These are phyloP conservation scores for Kryptolebias ocellatus DNA, from an alignment of 2,797 vertebrate species.

Conservation along the genomic window DNA sequence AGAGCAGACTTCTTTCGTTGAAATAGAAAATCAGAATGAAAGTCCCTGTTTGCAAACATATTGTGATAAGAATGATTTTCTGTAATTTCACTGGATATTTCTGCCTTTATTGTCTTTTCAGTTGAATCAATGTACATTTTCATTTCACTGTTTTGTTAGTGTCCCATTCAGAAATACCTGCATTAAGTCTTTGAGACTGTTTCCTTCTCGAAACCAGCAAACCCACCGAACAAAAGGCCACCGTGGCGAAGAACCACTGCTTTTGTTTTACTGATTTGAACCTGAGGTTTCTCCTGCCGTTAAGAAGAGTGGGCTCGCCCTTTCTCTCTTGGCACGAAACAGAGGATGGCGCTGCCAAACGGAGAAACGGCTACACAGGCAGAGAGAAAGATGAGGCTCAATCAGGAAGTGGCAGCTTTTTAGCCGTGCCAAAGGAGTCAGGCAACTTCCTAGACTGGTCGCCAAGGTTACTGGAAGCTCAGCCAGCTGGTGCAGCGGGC, in stretches of 20 bases:
- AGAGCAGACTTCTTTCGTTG: too few relatives aligned
- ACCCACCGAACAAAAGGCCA: constrained; percentile 62
- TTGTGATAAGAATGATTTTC: too few relatives aligned
- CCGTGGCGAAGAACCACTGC: constrained; percentile 64
- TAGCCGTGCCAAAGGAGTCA: constrained; percentile 71
- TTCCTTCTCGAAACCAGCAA: constrained; percentile 70
- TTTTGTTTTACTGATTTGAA: constrained; percentile 73
- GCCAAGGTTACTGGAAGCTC: constrained; percentile 74
- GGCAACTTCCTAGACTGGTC: constrained; percentile 80
- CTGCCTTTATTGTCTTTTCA: constrained; percentile 22
- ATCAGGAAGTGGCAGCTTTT: constrained; percentile 82
- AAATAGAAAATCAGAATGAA: too few relatives aligned
- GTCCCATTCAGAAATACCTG: constrained; percentile 62
- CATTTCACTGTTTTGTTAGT: constrained; percentile 12
- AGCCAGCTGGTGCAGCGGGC: constrained; percentile 74
- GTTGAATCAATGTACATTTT: not conserved
- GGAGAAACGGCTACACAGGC: constrained; percentile 70
- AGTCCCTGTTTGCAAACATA: too few relatives aligned
- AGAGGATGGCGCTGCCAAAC: constrained; percentile 58
- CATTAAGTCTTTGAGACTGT: constrained; percentile 64
- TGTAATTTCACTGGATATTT: not conserved
- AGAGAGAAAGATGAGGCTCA: constrained; percentile 70
- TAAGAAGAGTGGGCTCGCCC: constrained; percentile 60
- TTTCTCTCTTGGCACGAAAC: constrained; percentile 69
- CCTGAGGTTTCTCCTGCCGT: constrained; percentile 63